Evolutionary conservation across 2,797 vertebrate species (phyloP), one percentile per base, ranked within the genome.

Genomic region (Denticeps clupeoides): DNA sequence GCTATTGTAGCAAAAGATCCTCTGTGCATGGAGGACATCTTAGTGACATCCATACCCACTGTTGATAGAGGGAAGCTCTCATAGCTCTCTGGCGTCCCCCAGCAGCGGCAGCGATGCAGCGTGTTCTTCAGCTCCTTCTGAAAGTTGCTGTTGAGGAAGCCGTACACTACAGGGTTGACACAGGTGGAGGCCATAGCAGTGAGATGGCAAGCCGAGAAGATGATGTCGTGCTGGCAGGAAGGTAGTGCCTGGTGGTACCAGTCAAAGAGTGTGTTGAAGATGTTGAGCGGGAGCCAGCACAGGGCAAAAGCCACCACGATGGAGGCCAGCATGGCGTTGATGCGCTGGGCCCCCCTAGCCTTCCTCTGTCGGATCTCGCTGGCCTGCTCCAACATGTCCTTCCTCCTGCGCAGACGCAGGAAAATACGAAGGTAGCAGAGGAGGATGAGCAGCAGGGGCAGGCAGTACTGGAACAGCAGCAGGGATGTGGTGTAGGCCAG

Each of bases 111-210:
- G 13, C 72, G 79, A 38, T 79, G 72, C 42, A 86, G 64, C 5
- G 79, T 72, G 1, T 59, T 28, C 55, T 76, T 79, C 21, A 86
- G 68, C 65, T 86, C 83, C 59, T 78, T 72, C 59, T 86, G 82
- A 65, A 86, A 85, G 68, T 85, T 86, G 70, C 77, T 87, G 72
- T 86, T 86, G 60, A 86, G 82, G 61, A 86, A 86, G 32, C 85
- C 85, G 3, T 87, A 86, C 31, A 85, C 77, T 44, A 87, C 67
- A 0, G 84, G 84, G 60, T 85, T 86, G 32, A 86, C 68, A 50
- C 84, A 86, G 15, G 82, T 84, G 57, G 83, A 85, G 2, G 79
- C 79, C 85, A 87, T 87, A 2, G 83, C 84, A 0, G 62, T 68
- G 1, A 87, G 68, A 60, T 87, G 85, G 37, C 85, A 87, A 16